These are phyloP conservation scores for Thunnus maccoyii DNA, from an alignment of 2,113 vertebrate species.

Conservation along the genomic window DNA sequence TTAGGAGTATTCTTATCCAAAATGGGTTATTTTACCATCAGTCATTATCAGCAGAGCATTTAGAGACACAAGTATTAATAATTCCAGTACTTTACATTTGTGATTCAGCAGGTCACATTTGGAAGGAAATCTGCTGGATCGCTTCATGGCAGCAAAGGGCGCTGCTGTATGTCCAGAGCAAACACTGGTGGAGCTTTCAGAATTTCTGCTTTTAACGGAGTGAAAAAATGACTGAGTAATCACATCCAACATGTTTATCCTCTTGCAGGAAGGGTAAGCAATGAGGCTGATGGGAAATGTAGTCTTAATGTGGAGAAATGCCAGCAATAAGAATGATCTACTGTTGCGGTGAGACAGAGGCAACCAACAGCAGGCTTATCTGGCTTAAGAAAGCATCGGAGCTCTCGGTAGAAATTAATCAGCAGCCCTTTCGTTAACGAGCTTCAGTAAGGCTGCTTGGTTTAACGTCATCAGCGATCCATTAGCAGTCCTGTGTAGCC, in stretches of 20 bases:
- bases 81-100: conserved; percentile 54
- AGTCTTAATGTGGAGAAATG: conserved; percentile 25
- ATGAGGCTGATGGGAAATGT: conserved; percentile 52
- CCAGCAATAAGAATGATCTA: background rate
- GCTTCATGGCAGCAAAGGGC: background rate
- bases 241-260: conserved; percentile 13
- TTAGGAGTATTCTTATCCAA: conserved; percentile 40
- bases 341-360: conserved; percentile 17
- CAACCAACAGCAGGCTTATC: background rate
- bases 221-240: background rate
- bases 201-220: background rate
- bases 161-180: background rate
- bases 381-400: background rate
- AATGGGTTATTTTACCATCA: conserved; percentile 35
- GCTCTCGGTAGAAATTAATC: conserved; percentile 10
- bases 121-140: conserved; percentile 6
- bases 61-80: conserved; percentile 25
- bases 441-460: conserved; percentile 52
- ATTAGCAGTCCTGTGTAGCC: conserved; percentile 76
- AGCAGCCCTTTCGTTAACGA: conserved; percentile 49
- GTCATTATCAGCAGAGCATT: conserved; percentile 27
- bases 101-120: background rate
- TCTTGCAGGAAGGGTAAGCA: conserved; percentile 10
- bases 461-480: conserved; percentile 18
- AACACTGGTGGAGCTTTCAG: background rate